Conservation (phyloP, 23 tunicate genomes). For the Styela plicata region DNA sequence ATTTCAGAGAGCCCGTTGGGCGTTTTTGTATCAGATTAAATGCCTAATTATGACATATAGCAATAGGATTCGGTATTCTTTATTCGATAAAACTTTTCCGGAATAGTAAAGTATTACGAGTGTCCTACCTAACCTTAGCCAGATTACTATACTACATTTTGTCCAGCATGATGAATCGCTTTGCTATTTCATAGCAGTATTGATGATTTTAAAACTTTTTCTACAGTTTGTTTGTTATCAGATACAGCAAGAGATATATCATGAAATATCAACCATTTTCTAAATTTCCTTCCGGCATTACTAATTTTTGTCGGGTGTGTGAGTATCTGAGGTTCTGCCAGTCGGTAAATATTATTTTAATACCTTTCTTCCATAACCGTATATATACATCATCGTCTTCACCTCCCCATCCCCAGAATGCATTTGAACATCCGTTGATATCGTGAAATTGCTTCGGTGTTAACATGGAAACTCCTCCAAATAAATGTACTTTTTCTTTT, state of each 20-base stretch:
- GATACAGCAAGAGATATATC: background rate
- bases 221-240: background rate
- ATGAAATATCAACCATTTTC: background rate
- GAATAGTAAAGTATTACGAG: no score
- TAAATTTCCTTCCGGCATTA: no score
- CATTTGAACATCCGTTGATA: background rate
- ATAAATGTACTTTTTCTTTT: background rate
- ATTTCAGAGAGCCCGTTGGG: no score
- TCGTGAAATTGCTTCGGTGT: background rate
- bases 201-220: no score
- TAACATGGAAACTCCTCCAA: background rate
- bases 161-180: no score
- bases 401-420: background rate
- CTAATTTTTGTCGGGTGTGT: background rate
- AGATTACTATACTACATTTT: no score
- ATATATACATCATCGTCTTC: background rate
- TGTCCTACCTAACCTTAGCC: no score
- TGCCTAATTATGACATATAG: no score
- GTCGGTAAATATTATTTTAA: no score
- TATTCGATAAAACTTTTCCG: no score
- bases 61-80: no score
- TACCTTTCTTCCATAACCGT: background rate
- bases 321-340: background rate
- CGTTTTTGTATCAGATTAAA: no score
- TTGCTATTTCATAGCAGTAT: background rate